These are phyloP conservation scores for Chloropsis cyanopogon DNA, from an alignment of 2,113 vertebrate genomes.

Conservation along the genomic window DNA sequence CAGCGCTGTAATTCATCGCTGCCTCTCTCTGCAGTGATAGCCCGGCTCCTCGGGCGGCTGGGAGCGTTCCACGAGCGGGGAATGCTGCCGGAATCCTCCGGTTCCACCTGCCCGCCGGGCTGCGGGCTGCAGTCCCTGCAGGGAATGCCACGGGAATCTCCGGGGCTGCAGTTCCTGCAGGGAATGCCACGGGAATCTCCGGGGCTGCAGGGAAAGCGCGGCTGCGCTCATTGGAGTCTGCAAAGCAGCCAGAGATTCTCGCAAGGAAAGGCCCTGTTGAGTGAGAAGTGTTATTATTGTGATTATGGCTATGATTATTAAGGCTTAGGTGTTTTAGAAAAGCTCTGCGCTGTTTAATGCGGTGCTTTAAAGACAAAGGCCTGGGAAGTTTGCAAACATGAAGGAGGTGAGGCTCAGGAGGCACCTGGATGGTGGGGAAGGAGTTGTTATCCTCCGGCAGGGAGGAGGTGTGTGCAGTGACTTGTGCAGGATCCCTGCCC, in stretches of 20 bases:
- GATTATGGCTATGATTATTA: slow-evolving; percentile 12
- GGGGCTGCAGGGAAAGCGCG: background rate
- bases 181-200: background rate
- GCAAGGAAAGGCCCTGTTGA: background rate
- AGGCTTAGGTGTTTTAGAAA: background rate
- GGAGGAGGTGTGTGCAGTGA: background rate
- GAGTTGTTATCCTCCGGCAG: accelerated
- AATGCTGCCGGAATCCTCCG: background rate
- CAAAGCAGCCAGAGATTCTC: background rate
- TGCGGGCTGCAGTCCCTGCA: background rate
- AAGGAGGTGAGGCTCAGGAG: background rate
- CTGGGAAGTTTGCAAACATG: slow-evolving; percentile 23
- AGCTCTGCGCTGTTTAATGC: background rate
- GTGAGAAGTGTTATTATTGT: slow-evolving; percentile 20
- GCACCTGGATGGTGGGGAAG: background rate
- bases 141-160: background rate
- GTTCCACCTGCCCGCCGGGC: slow-evolving; percentile 7
- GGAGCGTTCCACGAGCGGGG: background rate
- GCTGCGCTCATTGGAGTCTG: background rate
- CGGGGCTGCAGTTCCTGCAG: too few species aligned
- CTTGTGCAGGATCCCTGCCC: background rate
- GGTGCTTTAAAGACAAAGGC: slow-evolving; percentile 35
- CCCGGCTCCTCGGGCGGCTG: background rate
- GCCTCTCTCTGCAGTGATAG: background rate
- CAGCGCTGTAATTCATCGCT: slow-evolving; percentile 5